A percentile compares a stretch with the other conserved stretches of the same genome.
Evolutionary conservation across 2,797 vertebrate genomes (phyloP).

Genomic region (Lutjanus campechanus): DNA sequence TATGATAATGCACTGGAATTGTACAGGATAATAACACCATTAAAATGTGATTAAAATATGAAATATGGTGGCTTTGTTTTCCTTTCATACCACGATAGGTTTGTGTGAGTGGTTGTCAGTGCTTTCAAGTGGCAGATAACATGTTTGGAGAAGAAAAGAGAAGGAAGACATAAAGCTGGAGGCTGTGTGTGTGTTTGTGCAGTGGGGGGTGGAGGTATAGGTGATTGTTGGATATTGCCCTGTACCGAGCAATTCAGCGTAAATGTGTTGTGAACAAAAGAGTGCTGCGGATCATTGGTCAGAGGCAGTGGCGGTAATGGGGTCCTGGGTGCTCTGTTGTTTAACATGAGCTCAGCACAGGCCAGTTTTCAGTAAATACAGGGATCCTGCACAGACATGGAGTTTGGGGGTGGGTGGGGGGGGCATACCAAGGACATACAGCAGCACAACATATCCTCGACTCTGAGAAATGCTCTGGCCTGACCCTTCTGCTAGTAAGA

Average conservation of each 20-base stretch:
- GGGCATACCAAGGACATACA: slow-evolving; percentile 6
- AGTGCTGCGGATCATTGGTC: slow-evolving; percentile 60
- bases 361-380: slow-evolving; percentile 12
- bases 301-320: slow-evolving; percentile 55
- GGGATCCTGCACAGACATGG: neutral
- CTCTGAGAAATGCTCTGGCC: neutral
- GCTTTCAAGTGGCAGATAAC: neutral
- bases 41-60: slow-evolving; percentile 4
- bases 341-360: slow-evolving; percentile 35
- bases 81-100: neutral
- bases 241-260: slow-evolving; percentile 48
- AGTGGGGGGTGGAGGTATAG: neutral
- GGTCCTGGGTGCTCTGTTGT: slow-evolving; percentile 44
- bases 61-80: neutral
- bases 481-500: neutral
- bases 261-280: slow-evolving; percentile 60
- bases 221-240: slow-evolving; percentile 26
- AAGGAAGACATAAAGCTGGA: neutral
- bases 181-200: neutral
- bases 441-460: neutral
- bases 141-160: slow-evolving; percentile 1
- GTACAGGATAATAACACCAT: slow-evolving; percentile 9
- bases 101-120: neutral
- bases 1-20: neutral
- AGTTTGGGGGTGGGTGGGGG: neutral